A percentile compares a stretch with the other conserved stretches of the same genome.
Evolutionary conservation across 2,888 invertebrate species (phyloP).

Genomic region (Diogma glabrata): DNA sequence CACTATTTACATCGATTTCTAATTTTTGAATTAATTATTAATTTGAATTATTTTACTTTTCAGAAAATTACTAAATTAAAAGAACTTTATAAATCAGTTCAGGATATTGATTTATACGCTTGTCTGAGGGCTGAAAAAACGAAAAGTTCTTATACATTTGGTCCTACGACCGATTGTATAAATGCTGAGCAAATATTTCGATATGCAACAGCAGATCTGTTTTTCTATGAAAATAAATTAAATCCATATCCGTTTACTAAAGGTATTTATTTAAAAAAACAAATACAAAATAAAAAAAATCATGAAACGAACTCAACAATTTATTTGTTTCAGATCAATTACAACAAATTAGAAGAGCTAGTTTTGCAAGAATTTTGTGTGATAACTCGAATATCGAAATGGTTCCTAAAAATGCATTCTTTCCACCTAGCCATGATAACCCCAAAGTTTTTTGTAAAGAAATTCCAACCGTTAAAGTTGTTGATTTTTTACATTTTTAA

Average conservation of each 20-base stretch:
- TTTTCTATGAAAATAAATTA: slow-evolving; percentile 57
- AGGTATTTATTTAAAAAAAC: no score
- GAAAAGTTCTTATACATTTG: slow-evolving; percentile 49
- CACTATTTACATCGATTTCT: no score
- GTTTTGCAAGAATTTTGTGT: slow-evolving; percentile 50
- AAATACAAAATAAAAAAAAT: no score
- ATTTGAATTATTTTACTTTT: slow-evolving; percentile 16
- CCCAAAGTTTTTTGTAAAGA: not conserved
- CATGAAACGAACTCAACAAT: no score
- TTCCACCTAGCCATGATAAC: not conserved
- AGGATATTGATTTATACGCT: slow-evolving; percentile 57
- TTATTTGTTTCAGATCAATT: slow-evolving; percentile 42
- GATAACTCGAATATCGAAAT: slow-evolving; percentile 53
- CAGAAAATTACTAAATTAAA: slow-evolving; percentile 45
- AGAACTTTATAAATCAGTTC: slow-evolving; percentile 32
- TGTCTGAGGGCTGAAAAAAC: slow-evolving; percentile 58
- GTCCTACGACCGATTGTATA: slow-evolving; percentile 59
- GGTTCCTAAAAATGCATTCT: slow-evolving; percentile 16
- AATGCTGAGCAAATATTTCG: slow-evolving; percentile 59
- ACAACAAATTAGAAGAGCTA: slow-evolving; percentile 47
- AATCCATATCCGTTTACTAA: slow-evolving; percentile 6
- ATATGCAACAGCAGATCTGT: slow-evolving; percentile 53
- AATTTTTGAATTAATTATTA: not conserved
- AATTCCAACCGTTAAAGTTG: not conserved
- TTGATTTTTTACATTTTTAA: not conserved